phyloP scores from a whole-genome alignment of 2,113 vertebrate species.

The Nycticorax nycticorax region DNA sequence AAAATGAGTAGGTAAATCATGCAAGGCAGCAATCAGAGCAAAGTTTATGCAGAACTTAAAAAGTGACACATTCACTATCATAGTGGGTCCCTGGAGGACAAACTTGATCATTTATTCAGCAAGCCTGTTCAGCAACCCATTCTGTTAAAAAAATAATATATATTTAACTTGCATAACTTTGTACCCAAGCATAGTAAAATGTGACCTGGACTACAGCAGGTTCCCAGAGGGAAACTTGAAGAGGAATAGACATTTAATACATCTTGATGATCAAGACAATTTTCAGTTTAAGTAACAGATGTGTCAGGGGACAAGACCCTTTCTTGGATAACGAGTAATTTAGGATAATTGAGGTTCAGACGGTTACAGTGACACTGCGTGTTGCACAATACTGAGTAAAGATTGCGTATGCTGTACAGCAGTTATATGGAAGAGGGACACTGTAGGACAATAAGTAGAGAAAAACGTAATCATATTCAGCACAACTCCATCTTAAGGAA shows the following conservation, averaged over 20 bases:
- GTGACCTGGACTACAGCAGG: not conserved
- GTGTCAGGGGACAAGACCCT: not conserved
- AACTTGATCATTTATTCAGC: conserved; percentile 19
- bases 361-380: fast-evolving
- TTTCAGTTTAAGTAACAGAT: not conserved
- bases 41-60: not conserved
- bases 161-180: not conserved
- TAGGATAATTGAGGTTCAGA: not conserved
- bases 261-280: not conserved
- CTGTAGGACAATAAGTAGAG: not conserved
- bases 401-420: not conserved
- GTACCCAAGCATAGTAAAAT: not conserved
- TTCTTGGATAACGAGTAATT: not conserved
- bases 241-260: not conserved
- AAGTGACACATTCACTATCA: not conserved
- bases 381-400: not conserved
- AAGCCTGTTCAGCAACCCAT: not conserved
- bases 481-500: conserved; percentile 12
- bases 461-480: not conserved
- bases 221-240: not conserved
- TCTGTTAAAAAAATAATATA: not conserved
- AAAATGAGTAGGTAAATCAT: not conserved
- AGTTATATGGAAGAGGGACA: not conserved
- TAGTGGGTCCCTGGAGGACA: not conserved
- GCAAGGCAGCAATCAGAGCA: not conserved